phyloP scores from a whole-genome alignment of 2,113 vertebrate genomes.

The Nipponia nippon region DNA sequence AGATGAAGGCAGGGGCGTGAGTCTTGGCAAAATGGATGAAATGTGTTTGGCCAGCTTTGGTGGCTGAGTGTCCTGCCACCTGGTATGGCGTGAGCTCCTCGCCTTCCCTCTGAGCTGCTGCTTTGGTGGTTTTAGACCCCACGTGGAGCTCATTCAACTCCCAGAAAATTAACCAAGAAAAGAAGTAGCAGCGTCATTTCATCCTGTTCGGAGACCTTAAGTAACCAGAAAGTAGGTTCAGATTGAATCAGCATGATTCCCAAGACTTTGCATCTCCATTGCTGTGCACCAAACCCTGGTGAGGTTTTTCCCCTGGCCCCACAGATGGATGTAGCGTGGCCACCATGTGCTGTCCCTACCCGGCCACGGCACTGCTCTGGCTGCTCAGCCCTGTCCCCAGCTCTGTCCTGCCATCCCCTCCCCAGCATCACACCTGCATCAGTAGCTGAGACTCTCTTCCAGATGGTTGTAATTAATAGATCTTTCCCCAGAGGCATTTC shows the following conservation, averaged over 20 bases:
- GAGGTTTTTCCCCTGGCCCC: background rate
- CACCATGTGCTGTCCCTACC: background rate
- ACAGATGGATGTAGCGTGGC: background rate
- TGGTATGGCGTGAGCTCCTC: background rate
- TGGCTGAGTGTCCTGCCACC: background rate
- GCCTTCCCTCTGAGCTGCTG: background rate
- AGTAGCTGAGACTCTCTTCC: background rate
- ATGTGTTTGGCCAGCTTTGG: background rate
- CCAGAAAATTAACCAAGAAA: background rate
- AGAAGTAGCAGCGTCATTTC: background rate
- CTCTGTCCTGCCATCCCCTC: background rate
- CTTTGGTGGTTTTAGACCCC: background rate
- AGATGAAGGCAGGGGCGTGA: background rate
- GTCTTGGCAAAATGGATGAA: background rate
- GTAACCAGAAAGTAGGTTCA: background rate
- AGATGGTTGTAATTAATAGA: background rate
- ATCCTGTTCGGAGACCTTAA: background rate
- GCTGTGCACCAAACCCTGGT: too few species aligned
- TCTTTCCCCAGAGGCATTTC: background rate
- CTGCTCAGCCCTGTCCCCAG: background rate
- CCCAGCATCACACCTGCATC: background rate
- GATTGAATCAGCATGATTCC: accelerated
- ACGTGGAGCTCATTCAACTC: background rate
- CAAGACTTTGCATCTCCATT: background rate
- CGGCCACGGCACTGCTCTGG: background rate